Percentiles rank a stretch among this genome's conserved stretches.
Conservation (phyloP, 2,888 invertebrate genomes). For the Yponomeuta plumbellus region DNA sequence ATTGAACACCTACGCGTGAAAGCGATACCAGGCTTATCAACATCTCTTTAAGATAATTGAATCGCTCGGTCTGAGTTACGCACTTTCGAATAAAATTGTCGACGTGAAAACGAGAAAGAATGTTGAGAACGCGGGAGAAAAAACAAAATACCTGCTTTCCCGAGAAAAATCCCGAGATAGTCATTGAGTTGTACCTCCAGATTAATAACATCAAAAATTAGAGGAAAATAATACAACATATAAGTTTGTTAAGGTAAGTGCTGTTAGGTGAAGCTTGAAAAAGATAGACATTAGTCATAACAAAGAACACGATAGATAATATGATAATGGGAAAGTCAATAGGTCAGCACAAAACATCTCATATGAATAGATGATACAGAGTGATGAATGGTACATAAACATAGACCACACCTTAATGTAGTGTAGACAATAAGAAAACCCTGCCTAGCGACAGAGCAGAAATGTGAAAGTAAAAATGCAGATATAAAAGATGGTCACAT, state of each 20-base stretch:
- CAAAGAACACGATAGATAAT: background rate
- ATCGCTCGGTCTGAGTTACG: slow-evolving; percentile 44
- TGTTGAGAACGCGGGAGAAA: background rate
- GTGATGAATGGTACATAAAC: background rate
- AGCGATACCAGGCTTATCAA: slow-evolving; percentile 35
- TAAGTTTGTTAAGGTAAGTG: too few species aligned
- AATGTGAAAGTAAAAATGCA: slow-evolving; percentile 41
- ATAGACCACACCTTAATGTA: background rate
- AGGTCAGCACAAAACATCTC: background rate
- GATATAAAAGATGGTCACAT: slow-evolving; percentile 36
- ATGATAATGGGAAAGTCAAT: background rate
- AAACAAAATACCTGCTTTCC: too few species aligned
- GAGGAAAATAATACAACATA: too few species aligned
- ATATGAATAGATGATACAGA: background rate
- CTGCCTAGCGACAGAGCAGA: slow-evolving; percentile 20
- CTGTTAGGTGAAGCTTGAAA: background rate
- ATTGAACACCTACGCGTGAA: slow-evolving; percentile 55
- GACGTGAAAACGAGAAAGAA: background rate
- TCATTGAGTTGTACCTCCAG: too few species aligned
- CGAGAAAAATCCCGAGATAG: background rate
- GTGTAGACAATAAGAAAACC: background rate
- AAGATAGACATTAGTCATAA: background rate
- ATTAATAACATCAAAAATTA: too few species aligned
- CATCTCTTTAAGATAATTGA: slow-evolving; percentile 41
- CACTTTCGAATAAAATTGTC: slow-evolving; percentile 19